These are phyloP conservation scores for Pseudococcus jackbeardsleyi DNA, from an alignment of 2,888 invertebrate species.

Conservation along the genomic window DNA sequence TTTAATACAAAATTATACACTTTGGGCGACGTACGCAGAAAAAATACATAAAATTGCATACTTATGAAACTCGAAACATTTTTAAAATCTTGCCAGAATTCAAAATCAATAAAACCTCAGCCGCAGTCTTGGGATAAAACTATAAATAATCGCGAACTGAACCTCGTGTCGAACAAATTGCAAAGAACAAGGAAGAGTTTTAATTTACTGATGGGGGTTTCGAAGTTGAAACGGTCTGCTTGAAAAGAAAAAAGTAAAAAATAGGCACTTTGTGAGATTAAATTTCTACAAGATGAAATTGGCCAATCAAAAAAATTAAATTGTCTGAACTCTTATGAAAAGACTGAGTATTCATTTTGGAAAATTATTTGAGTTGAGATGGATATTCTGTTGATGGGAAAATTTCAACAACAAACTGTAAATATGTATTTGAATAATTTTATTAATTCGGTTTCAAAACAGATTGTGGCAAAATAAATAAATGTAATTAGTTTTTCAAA, in stretches of 20 bases:
- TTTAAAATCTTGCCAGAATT: conserved; percentile 13
- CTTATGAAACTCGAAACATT: not conserved
- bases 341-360: no score
- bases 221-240: not conserved
- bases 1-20: not conserved
- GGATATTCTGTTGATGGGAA: no score
- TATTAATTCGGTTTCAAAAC: no score
- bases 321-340: not conserved
- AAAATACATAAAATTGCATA: conserved; percentile 14
- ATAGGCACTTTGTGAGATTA: conserved; percentile 8
- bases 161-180: not conserved
- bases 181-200: not conserved
- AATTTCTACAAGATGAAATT: not conserved
- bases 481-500: no score
- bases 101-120: conserved; percentile 1
- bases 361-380: no score
- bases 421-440: no score
- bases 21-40: not conserved
- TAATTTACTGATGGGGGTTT: conserved; percentile 3
- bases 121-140: not conserved
- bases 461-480: no score
- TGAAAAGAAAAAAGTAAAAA: not conserved
- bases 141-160: not conserved
- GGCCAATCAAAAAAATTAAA: not conserved
- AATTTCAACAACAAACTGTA: no score